Evolutionary conservation across 2,888 invertebrate species (phyloP).

Genomic region (Barypeithes pellucidus): DNA sequence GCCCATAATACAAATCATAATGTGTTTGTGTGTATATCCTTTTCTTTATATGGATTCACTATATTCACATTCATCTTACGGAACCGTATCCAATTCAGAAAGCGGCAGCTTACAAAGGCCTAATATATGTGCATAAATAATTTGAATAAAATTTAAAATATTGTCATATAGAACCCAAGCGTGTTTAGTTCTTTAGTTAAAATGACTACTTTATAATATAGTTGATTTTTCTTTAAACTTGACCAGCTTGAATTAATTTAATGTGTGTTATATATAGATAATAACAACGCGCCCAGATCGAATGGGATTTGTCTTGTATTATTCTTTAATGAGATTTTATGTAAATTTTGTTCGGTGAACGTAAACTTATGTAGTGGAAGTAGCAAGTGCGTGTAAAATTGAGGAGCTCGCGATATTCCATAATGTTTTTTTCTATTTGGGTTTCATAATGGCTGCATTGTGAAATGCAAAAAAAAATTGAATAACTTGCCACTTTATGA

Average conservation of each 20-base stretch:
- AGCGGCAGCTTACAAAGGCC: constrained; percentile 65
- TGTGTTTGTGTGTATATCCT: constrained; percentile 62
- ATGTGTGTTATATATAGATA: constrained; percentile 53
- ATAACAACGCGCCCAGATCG: constrained; percentile 54
- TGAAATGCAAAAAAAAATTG: too few species aligned
- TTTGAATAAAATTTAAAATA: constrained; percentile 66
- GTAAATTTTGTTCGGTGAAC: constrained; percentile 54
- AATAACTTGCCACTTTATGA: too few species aligned
- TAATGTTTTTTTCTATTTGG: too few species aligned
- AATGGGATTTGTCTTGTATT: constrained; percentile 57
- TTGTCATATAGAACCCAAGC: constrained; percentile 64
- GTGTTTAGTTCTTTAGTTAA: constrained; percentile 62
- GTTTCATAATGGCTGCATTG: too few species aligned
- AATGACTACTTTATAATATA: constrained; percentile 63
- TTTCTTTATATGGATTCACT: constrained; percentile 58
- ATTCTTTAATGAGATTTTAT: constrained; percentile 58
- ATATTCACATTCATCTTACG: constrained; percentile 63
- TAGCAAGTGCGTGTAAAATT: neutral
- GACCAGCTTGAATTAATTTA: constrained; percentile 54
- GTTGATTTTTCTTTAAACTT: constrained; percentile 57
- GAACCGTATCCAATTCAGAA: constrained; percentile 61
- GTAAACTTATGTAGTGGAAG: neutral
- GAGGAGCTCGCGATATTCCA: too few species aligned
- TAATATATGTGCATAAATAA: constrained; percentile 67
- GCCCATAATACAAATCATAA: constrained; percentile 61